Conservation (phyloP, 1,140 invertebrate species). For the Dendrolimus punctatus region DNA sequence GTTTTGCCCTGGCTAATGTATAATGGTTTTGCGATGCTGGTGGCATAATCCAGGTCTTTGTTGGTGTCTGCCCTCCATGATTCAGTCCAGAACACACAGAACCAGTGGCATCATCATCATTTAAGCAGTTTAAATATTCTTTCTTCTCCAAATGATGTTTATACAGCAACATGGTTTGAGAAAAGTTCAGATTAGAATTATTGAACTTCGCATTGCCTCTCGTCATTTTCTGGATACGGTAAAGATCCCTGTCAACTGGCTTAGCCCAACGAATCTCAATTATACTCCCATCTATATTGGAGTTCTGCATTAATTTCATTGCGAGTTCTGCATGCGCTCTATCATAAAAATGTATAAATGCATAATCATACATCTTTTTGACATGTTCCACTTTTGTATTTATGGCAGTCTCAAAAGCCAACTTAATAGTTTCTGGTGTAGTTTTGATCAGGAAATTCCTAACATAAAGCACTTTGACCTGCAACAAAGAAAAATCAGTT, state of each 20-base stretch:
- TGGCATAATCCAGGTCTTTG: constrained; percentile 12
- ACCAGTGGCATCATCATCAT: constrained; percentile 50
- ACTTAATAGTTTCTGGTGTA: constrained; percentile 39
- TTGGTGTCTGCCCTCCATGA: constrained; percentile 33
- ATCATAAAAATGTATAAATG: constrained; percentile 66
- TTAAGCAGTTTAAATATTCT: constrained; percentile 40
- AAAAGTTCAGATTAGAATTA: constrained; percentile 35
- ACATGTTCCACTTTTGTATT: constrained; percentile 48
- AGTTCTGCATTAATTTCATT: constrained; percentile 52
- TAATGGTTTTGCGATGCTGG: constrained; percentile 18
- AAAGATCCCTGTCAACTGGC: constrained; percentile 54
- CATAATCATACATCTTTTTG: constrained; percentile 71
- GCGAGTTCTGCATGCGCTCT: constrained; percentile 64
- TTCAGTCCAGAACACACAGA: constrained; percentile 39
- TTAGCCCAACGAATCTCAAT: constrained; percentile 61
- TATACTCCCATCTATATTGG: constrained; percentile 47
- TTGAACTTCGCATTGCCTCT: constrained; percentile 66
- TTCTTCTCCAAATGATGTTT: constrained; percentile 56
- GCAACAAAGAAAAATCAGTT: constrained; percentile 26
- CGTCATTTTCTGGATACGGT: constrained; percentile 48
- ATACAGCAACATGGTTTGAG: constrained; percentile 56
- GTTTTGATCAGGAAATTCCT: constrained; percentile 55
- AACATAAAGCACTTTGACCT: constrained; percentile 70
- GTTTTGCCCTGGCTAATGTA: constrained; percentile 43
- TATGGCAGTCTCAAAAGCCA: constrained; percentile 40